Percentiles rank a stretch among this genome's conserved stretches.
Evolutionary conservation across 2,888 invertebrate genomes (phyloP).

Genomic region (Ptychoptera contaminata): DNA sequence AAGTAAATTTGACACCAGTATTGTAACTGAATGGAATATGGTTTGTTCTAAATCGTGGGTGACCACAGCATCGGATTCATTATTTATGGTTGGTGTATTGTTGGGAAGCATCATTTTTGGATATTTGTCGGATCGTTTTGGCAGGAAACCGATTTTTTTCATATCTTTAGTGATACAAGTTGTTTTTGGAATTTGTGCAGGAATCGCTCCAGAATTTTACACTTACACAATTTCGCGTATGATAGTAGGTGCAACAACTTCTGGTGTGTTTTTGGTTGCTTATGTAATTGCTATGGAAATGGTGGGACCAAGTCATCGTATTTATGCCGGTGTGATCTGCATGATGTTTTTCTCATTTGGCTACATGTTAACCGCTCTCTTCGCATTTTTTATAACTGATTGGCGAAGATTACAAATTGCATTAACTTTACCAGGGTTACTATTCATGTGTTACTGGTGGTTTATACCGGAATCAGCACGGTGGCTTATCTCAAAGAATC

Average conservation of each 20-base stretch:
- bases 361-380: conserved; percentile 48
- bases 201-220: conserved; percentile 49
- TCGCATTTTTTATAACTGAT: conserved; percentile 48
- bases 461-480: conserved; percentile 59
- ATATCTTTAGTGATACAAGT: conserved; percentile 53
- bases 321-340: conserved; percentile 52
- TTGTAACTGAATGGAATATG: conserved; percentile 52
- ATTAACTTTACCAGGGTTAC: conserved; percentile 48
- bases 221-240: conserved; percentile 48
- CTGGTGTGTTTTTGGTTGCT: conserved; percentile 61
- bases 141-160: conserved; percentile 56
- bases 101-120: conserved; percentile 57
- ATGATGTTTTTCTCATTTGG: conserved; percentile 62
- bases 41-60: conserved; percentile 48
- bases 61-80: conserved; percentile 46
- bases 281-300: conserved; percentile 64
- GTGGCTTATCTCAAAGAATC: conserved; percentile 51
- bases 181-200: conserved; percentile 47
- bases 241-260: conserved; percentile 55
- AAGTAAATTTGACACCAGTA: conserved; percentile 41
- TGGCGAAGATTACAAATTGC: conserved; percentile 56
- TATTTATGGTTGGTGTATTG: conserved; percentile 58
- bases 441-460: conserved; percentile 57
- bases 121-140: conserved; percentile 53
- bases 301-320: conserved; percentile 52